phyloP scores from a whole-genome alignment of 2,888 invertebrate species.

The Andrena bicolor region DNA sequence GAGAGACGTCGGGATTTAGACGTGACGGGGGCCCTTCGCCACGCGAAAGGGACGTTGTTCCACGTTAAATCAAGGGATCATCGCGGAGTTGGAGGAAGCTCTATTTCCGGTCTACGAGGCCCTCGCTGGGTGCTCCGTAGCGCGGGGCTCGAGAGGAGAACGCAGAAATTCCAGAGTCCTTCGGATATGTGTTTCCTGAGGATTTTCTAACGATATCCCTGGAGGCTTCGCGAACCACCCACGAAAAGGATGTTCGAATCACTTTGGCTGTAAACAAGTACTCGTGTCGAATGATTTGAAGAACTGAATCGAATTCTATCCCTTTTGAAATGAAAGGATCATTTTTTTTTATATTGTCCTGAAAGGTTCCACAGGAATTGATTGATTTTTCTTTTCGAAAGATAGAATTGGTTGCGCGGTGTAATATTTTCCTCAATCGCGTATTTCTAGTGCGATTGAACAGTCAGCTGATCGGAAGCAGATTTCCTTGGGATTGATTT shows the following conservation, averaged over 20 bases:
- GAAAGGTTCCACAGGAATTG: too few relatives aligned
- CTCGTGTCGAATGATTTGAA: too few relatives aligned
- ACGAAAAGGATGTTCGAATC: neutral
- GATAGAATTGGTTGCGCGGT: too few relatives aligned
- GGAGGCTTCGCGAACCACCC: neutral
- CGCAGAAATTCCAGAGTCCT: neutral
- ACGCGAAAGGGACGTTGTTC: slow-evolving; percentile 53
- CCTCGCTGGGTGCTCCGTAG: slow-evolving; percentile 21
- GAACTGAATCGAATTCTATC: too few relatives aligned
- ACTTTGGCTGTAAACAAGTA: too few relatives aligned
- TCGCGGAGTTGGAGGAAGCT: slow-evolving; percentile 70
- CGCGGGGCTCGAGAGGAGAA: neutral
- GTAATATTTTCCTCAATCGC: too few relatives aligned
- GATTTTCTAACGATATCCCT: neutral
- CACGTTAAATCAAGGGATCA: slow-evolving; percentile 61
- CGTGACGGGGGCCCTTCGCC: slow-evolving; percentile 55
- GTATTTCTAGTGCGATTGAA: too few relatives aligned
- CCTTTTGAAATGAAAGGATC: too few relatives aligned
- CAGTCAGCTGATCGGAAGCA: slow-evolving; percentile 32
- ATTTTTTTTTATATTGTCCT: too few relatives aligned
- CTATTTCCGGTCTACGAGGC: slow-evolving; percentile 76
- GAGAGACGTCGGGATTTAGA: slow-evolving; percentile 63
- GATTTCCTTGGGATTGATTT: slow-evolving; percentile 26
- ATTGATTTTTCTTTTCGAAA: too few relatives aligned
- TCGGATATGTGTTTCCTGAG: neutral